phyloP scores from a whole-genome alignment of 2,113 vertebrate species.

The Chaetura pelagica region DNA sequence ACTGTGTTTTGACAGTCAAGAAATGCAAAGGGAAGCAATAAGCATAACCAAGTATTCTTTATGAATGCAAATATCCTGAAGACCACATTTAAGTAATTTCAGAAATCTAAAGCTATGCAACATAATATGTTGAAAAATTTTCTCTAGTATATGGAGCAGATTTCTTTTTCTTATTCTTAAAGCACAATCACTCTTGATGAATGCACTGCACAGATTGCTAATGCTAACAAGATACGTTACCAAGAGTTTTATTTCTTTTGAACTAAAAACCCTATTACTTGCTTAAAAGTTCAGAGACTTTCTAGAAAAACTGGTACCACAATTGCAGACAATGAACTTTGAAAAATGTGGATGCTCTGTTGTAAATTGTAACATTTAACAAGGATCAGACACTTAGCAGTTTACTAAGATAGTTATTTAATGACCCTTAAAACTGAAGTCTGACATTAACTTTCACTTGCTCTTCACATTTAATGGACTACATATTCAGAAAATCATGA shows the following conservation, averaged over 20 bases:
- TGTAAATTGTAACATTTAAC: not conserved
- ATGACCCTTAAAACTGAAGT: not conserved
- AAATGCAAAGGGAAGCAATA: constrained; percentile 61
- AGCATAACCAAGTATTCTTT: constrained; percentile 70
- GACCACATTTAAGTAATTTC: constrained; percentile 70
- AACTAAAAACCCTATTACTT: not conserved
- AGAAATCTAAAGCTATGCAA: constrained; percentile 53
- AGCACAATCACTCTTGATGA: not conserved
- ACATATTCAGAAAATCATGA: not conserved
- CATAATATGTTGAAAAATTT: not conserved
- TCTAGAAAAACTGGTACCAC: not conserved
- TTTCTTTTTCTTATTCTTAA: constrained; percentile 32
- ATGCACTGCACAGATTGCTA: not conserved
- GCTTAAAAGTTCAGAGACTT: not conserved
- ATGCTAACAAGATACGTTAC: not conserved
- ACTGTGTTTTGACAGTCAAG: constrained; percentile 74
- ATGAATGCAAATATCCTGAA: constrained; percentile 71
- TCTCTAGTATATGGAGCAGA: not conserved
- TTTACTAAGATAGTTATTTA: not conserved
- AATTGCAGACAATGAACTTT: not conserved
- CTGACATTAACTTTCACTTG: not conserved
- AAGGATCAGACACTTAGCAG: not conserved
- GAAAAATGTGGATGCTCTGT: not conserved
- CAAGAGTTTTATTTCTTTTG: not conserved
- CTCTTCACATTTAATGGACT: not conserved